phyloP scores from a whole-genome alignment of 2,888 invertebrate genomes.

The Himalopsyche tibetana region DNA sequence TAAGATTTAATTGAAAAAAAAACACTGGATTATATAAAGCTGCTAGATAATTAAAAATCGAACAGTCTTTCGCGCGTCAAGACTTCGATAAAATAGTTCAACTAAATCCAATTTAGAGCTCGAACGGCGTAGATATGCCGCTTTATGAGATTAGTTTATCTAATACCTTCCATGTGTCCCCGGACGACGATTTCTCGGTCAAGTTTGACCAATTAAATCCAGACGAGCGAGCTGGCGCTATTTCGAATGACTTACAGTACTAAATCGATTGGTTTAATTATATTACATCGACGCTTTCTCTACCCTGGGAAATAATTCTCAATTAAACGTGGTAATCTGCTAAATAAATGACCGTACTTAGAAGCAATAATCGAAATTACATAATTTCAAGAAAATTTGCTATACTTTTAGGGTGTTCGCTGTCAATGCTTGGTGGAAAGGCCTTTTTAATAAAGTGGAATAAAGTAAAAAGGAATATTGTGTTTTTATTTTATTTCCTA shows the following conservation, averaged over 20 bases:
- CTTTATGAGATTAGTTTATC: slow-evolving; percentile 4
- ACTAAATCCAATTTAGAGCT: background rate
- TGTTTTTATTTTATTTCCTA: too few species aligned
- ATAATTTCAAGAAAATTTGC: too few species aligned
- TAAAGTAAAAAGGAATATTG: too few species aligned
- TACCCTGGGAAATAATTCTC: background rate
- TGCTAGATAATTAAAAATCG: too few species aligned
- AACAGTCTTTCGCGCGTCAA: too few species aligned
- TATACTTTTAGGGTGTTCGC: too few species aligned
- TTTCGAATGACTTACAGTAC: slow-evolving; percentile 17
- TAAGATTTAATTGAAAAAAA: too few species aligned
- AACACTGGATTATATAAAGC: too few species aligned
- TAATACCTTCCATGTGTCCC: slow-evolving; percentile 17
- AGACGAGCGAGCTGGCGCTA: background rate
- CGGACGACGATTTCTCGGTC: slow-evolving; percentile 31
- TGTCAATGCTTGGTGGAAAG: too few species aligned
- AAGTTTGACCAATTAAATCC: slow-evolving; percentile 42
- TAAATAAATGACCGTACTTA: background rate
- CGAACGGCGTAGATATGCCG: background rate
- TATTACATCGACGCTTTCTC: background rate
- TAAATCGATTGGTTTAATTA: slow-evolving; percentile 32
- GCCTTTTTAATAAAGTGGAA: too few species aligned
- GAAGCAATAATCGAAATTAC: too few species aligned
- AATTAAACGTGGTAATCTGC: slow-evolving; percentile 2
- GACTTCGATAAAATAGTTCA: background rate